phyloP scores from a whole-genome alignment of 2,113 vertebrate genomes.

The Pteruthius melanotis region DNA sequence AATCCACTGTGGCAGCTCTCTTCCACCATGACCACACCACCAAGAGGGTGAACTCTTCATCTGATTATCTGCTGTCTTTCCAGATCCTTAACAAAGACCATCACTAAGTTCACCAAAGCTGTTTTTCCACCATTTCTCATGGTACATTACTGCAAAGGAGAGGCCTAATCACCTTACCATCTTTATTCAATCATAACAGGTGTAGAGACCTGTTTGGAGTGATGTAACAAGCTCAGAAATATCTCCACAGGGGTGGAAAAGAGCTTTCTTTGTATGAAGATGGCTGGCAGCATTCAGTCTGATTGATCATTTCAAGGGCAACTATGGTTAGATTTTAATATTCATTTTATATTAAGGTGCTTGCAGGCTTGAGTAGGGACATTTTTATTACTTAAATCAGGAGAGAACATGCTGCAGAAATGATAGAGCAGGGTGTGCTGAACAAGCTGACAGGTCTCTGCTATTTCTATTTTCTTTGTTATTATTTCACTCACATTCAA shows the following conservation, averaged over 20 bases:
- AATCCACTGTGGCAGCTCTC: not conserved
- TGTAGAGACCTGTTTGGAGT: not conserved
- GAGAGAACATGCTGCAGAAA: not conserved
- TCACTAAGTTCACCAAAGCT: not conserved
- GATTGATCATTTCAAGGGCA: constrained; percentile 20
- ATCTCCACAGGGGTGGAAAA: not conserved
- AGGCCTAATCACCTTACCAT: not conserved
- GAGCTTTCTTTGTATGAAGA: not conserved
- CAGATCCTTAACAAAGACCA: not conserved
- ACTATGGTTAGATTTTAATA: constrained; percentile 28
- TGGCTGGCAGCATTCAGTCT: not conserved
- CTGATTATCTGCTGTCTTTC: not conserved
- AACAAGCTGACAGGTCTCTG: not conserved
- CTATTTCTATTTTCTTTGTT: not conserved
- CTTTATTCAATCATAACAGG: not conserved
- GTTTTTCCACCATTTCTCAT: not conserved
- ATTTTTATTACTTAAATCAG: constrained; percentile 25
- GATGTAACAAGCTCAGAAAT: not conserved
- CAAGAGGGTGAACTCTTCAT: not conserved
- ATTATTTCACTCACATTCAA: not conserved
- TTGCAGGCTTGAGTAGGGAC: not conserved
- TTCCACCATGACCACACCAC: not conserved
- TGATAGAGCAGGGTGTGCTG: not conserved
- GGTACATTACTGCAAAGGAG: not conserved
- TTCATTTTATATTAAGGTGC: constrained; percentile 9